These are phyloP conservation scores for Hypsibius dujardini DNA, from an alignment of 1,140 invertebrate species.

Conservation along the genomic window DNA sequence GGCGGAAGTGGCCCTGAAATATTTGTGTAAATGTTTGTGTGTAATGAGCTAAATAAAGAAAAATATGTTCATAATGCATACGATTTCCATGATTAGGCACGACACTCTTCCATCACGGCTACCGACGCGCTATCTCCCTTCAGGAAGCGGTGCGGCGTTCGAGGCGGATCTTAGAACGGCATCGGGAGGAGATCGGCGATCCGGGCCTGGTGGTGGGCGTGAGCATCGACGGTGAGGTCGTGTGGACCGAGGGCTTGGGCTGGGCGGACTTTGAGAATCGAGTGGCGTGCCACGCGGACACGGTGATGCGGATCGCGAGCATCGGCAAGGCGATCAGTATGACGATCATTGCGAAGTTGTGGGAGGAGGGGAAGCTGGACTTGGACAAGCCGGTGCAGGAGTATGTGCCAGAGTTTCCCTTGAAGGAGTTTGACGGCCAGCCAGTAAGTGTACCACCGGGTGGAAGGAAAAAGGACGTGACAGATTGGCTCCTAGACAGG, in stretches of 20 bases:
- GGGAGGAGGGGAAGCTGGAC: constrained; percentile 41
- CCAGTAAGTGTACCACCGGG: constrained; percentile 25
- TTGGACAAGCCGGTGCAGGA: constrained; percentile 41
- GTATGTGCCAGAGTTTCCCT: constrained; percentile 40
- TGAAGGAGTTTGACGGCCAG: constrained; percentile 36
- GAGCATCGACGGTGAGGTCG: constrained; percentile 37
- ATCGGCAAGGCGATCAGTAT: constrained; percentile 46
- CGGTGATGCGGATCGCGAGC: constrained; percentile 45
- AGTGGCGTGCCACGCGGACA: constrained; percentile 34
- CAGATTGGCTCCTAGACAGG: too few species aligned
- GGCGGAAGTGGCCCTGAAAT: neutral
- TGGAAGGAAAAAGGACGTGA: too few species aligned
- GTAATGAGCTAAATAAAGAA: too few species aligned
- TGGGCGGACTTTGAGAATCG: constrained; percentile 43
- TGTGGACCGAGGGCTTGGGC: constrained; percentile 41
- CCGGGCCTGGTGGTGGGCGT: constrained; percentile 42
- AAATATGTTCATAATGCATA: too few species aligned
- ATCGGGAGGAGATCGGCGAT: constrained; percentile 32
- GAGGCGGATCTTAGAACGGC: neutral
- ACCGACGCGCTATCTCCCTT: neutral
- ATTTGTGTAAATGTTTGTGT: too few species aligned
- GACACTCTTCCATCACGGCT: constrained; percentile 10
- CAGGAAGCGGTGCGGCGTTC: neutral
- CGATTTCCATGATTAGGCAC: neutral
- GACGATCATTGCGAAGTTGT: constrained; percentile 38